A percentile compares a stretch with the other conserved stretches of the same genome.
Evolutionary conservation across 1,140 invertebrate species (phyloP).

Genomic region (Trichonephila inaurata): DNA sequence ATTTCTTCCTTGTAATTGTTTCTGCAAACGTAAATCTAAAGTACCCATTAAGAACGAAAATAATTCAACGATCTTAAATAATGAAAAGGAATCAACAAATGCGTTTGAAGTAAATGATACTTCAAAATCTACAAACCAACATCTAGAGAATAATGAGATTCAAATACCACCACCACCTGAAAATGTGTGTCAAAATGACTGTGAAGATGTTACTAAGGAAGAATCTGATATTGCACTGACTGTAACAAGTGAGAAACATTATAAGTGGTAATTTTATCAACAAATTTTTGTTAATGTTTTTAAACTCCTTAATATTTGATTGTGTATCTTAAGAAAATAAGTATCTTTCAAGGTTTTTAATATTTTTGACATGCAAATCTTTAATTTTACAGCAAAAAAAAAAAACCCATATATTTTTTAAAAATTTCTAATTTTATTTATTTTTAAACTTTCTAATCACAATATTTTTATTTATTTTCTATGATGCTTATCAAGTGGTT

Average conservation of each 20-base stretch:
- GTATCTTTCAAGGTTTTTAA: no score
- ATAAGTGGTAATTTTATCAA: not conserved
- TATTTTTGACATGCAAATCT: no score
- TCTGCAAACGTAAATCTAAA: conserved; percentile 40
- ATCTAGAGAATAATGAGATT: not conserved
- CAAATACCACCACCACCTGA: not conserved
- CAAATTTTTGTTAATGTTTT: not conserved
- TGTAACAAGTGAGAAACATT: not conserved
- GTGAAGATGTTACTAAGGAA: not conserved
- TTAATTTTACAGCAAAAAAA: no score
- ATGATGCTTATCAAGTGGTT: no score
- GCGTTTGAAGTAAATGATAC: not conserved
- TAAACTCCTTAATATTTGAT: not conserved
- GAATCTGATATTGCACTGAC: not conserved
- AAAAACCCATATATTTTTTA: no score
- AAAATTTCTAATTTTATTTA: no score
- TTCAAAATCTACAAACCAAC: not conserved
- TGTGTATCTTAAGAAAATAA: no score
- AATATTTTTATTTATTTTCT: no score
- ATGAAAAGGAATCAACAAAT: not conserved
- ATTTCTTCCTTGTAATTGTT: conserved; percentile 61
- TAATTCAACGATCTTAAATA: not conserved
- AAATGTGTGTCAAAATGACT: not conserved
- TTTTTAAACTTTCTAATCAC: no score
- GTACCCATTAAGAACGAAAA: not conserved